These are phyloP conservation scores for Goniozus legneri DNA, from an alignment of 1,140 invertebrate species.

Conservation along the genomic window DNA sequence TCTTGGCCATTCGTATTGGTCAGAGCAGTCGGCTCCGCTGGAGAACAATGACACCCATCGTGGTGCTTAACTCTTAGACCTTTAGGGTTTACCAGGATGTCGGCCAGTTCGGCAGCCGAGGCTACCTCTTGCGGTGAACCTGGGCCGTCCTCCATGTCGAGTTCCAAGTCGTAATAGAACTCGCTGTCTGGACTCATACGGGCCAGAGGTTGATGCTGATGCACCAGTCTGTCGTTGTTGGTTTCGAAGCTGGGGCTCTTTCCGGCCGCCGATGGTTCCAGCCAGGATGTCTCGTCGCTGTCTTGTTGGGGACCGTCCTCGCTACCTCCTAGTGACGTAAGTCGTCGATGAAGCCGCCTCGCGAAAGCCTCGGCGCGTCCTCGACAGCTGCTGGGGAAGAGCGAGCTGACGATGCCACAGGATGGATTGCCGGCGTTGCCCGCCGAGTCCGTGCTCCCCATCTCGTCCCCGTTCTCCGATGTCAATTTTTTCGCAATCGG, in stretches of 20 bases:
- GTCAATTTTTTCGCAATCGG: too few relatives aligned
- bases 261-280: conserved; percentile 18
- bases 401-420: conserved; percentile 54
- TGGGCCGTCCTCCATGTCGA: conserved; percentile 57
- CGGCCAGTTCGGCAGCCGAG: conserved; percentile 35
- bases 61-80: conserved; percentile 22
- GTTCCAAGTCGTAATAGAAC: conserved; percentile 59
- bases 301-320: conserved; percentile 16
- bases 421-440: conserved; percentile 31
- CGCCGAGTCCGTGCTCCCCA: conserved; percentile 39
- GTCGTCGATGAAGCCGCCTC: conserved; percentile 67
- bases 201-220: conserved; percentile 46
- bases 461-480: too few relatives aligned
- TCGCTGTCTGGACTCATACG: conserved; percentile 52
- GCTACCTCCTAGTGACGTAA: conserved; percentile 64
- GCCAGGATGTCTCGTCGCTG: conserved; percentile 34
- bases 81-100: conserved; percentile 24
- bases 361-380: conserved; percentile 76
- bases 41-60: conserved; percentile 26
- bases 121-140: conserved; percentile 66
- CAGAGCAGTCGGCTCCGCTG: conserved; percentile 44
- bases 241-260: conserved; percentile 29
- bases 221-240: conserved; percentile 37
- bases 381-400: conserved; percentile 68
- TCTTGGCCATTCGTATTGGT: conserved; percentile 40